Conservation (phyloP, 2,113 vertebrate genomes). For the Sturnira hondurensis region DNA sequence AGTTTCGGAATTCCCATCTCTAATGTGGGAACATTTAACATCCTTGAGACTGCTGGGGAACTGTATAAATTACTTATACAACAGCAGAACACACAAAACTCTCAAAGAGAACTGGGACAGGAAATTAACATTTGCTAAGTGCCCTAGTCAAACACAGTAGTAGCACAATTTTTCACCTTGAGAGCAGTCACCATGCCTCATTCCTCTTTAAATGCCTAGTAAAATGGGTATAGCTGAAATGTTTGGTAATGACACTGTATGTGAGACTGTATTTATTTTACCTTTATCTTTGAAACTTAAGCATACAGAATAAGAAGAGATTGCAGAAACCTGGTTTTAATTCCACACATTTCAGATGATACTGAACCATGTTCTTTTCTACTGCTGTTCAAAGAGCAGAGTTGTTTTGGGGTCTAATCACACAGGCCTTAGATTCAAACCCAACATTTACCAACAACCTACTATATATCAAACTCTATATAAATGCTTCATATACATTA, state of each 20-base stretch:
- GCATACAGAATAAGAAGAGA: not conserved
- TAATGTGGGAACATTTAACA: not conserved
- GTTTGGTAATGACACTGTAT: not conserved
- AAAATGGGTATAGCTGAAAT: not conserved
- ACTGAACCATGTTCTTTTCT: not conserved
- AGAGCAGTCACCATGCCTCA: not conserved
- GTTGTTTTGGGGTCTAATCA: not conserved
- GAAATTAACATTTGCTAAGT: not conserved
- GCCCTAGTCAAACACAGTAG: not conserved
- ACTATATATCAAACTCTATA: not conserved
- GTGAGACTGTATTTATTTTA: not conserved
- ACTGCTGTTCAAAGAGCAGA: not conserved
- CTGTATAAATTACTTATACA: not conserved
- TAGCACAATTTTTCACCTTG: not conserved
- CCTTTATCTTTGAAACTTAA: not conserved
- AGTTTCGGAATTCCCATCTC: not conserved
- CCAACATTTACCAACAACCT: not conserved
- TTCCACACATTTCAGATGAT: not conserved
- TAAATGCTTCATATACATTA: not conserved
- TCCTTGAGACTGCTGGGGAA: not conserved
- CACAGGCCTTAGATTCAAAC: not conserved
- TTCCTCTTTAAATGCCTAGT: not conserved
- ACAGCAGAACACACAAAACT: not conserved
- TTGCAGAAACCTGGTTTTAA: not conserved
- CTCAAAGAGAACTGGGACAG: not conserved